A percentile compares a stretch with the other conserved stretches of the same genome.
phyloP scores from a whole-genome alignment of 2,113 vertebrate species.

The Xiphorhynchus elegans region DNA sequence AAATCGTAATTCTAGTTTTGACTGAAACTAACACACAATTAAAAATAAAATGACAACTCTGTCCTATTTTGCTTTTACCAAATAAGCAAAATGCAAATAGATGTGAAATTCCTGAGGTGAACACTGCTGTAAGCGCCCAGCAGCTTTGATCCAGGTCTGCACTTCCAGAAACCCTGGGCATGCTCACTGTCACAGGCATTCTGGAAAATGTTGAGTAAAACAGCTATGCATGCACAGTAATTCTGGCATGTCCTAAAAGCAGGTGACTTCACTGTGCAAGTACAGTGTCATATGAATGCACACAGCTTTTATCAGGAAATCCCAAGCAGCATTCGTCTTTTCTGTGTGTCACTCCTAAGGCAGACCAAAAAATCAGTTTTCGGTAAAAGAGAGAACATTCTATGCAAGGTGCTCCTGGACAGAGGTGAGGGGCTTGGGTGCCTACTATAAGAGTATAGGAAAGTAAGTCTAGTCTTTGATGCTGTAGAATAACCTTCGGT shows the following conservation, averaged over 20 bases:
- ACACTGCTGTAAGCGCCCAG: not conserved
- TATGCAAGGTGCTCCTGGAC: rapidly evolving
- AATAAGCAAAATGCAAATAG: not conserved
- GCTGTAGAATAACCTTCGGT: not conserved
- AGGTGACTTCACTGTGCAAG: not conserved
- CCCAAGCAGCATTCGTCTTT: not conserved
- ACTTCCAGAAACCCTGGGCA: not conserved
- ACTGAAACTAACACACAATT: not conserved
- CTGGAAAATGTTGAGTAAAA: slow-evolving; percentile 11
- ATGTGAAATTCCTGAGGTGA: not conserved
- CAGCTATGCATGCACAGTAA: not conserved
- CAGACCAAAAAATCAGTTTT: not conserved
- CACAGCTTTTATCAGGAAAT: not conserved
- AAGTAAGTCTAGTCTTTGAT: not conserved
- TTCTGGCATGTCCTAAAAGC: slow-evolving; percentile 4
- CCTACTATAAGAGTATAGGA: not conserved
- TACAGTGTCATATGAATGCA: not conserved
- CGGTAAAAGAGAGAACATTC: not conserved
- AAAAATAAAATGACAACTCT: not conserved
- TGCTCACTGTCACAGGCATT: not conserved
- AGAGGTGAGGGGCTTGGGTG: not conserved
- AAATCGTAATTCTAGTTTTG: not conserved
- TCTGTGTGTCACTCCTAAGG: not conserved
- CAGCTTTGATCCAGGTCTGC: not conserved
- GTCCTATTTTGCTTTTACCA: not conserved